Base-by-base conservation (phyloP, 2,113 vertebrate genomes). In the Leptodactylus fuscus region DNA sequence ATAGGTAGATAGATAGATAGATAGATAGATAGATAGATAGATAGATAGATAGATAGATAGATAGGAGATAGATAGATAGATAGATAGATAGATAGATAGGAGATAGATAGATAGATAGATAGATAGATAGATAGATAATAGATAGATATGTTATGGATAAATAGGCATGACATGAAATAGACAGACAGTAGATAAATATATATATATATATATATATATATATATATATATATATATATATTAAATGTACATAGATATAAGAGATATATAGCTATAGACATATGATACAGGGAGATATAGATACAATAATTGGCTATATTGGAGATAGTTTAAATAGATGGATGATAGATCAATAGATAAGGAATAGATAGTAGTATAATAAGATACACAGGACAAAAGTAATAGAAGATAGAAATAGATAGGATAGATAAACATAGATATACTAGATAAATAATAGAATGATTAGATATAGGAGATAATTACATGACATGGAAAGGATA, bases 11-110 rank as follows among this genome's bases (percentile, higher is more conserved):
- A n/a, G n/a, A n/a, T n/a, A n/a, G n/a, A n/a, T n/a, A n/a, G 53
- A 27, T 55, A 55, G 2, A n/a, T 51, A 55, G 7, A 55, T 55
- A 51, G 53, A 55, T 55, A 55, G 53, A 55, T 55, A n/a, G 55
- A 60, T 60, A 24, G 55, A 60, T 60, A 60, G 55, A 62, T 62
- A 62, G 53, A 29, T 62, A 62, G 58, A 62, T 62, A 60, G 53
- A 55, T 55, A 55, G 53, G n/a, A n/a, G n/a, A 60, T 3, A 27
- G 3, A 60, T 60, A 34, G 62, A 67, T 67, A 32, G 29, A 32
- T 18, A 34, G 62, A 34, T 67, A 34, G 62, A 34, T 18, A 67
- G 62, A 34, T 16, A 67, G 62, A 67, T 6, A 29, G 29, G 3
- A 62, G 58, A 62, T 7, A 55, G 53, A 55, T n/a, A 55, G 53